Evolutionary conservation across 2,888 invertebrate species (phyloP).

Genomic region (Leistus spinibarbis): DNA sequence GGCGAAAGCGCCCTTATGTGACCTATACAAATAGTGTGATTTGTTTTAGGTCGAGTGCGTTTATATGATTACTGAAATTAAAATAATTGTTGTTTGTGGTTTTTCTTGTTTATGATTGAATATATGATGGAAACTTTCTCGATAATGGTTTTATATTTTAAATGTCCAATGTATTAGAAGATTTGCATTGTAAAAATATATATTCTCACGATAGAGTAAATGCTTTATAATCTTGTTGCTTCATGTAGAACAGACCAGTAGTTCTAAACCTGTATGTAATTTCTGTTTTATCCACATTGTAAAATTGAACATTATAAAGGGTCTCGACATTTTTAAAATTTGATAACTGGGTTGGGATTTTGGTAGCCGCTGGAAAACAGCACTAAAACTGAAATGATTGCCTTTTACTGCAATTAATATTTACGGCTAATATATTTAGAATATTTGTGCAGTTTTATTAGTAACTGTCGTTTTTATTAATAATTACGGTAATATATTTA

Average conservation of each 20-base stretch:
- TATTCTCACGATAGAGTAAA: not conserved
- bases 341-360: too few relatives aligned
- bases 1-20: not conserved
- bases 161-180: not conserved
- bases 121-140: not conserved
- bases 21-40: not conserved
- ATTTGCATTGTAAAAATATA: not conserved
- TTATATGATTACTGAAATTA: not conserved
- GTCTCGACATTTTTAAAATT: too few relatives aligned
- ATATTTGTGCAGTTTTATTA: too few relatives aligned
- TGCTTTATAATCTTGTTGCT: not conserved
- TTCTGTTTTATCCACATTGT: too few relatives aligned
- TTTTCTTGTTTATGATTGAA: not conserved
- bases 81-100: not conserved
- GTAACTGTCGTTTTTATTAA: too few relatives aligned
- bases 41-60: not conserved
- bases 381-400: too few relatives aligned
- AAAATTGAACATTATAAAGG: too few relatives aligned
- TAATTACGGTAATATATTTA: too few relatives aligned
- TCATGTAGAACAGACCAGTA: not conserved
- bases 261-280: too few relatives aligned
- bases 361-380: too few relatives aligned
- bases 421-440: too few relatives aligned
- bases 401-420: too few relatives aligned
- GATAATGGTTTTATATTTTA: not conserved